Conservation (phyloP, 2,888 invertebrate genomes). For the Phyllotreta cruciferae region DNA sequence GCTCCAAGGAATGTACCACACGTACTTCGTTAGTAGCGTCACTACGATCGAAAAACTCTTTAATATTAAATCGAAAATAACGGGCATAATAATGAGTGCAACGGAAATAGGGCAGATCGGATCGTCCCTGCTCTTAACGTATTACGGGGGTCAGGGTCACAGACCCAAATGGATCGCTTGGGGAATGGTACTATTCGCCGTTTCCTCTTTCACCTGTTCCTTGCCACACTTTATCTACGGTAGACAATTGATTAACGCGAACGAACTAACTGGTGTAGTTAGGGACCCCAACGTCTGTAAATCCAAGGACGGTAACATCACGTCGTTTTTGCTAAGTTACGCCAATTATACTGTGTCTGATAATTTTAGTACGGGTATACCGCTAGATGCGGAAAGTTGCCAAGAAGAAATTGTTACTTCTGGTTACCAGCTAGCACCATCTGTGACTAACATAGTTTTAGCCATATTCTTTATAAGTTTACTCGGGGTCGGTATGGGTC, state of each 20-base stretch:
- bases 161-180: slow-evolving; percentile 93
- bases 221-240: slow-evolving; percentile 88
- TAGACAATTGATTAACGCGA: slow-evolving; percentile 70
- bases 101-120: slow-evolving; percentile 94
- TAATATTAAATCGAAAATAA: slow-evolving; percentile 90
- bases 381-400: slow-evolving; percentile 34
- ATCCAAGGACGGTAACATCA: slow-evolving; percentile 31
- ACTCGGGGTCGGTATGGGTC: slow-evolving; percentile 88
- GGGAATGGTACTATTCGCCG: slow-evolving; percentile 88
- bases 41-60: slow-evolving; percentile 93
- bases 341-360: slow-evolving; percentile 24
- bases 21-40: slow-evolving; percentile 92
- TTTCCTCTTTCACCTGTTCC: slow-evolving; percentile 86
- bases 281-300: slow-evolving; percentile 60
- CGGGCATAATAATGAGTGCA: slow-evolving; percentile 87
- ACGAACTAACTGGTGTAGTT: slow-evolving; percentile 59
- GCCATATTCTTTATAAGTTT: slow-evolving; percentile 89
- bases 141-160: slow-evolving; percentile 90
- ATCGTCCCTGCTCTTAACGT: slow-evolving; percentile 85
- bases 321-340: slow-evolving; percentile 21
- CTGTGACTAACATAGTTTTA: slow-evolving; percentile 81
- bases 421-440: slow-evolving; percentile 74
- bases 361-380: slow-evolving; percentile 27
- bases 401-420: slow-evolving; percentile 63
- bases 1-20: slow-evolving; percentile 89